phyloP scores from a whole-genome alignment of 2,888 invertebrate genomes.

The Pocota personata region DNA sequence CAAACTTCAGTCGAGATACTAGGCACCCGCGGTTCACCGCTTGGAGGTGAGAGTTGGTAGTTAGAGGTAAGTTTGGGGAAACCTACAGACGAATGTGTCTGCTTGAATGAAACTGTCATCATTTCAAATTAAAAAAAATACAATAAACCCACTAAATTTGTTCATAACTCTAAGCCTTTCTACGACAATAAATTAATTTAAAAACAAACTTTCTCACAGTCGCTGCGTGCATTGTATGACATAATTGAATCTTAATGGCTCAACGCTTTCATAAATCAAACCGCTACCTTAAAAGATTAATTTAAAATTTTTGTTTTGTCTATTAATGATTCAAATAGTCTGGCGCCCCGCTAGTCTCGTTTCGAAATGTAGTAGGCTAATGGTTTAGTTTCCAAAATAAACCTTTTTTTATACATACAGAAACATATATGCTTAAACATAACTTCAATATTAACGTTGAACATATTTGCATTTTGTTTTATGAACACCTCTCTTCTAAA shows the following conservation, averaged over 20 bases:
- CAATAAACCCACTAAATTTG: no score
- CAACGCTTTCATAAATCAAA: constrained; percentile 26
- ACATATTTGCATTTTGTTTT: not conserved
- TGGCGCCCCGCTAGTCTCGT: not conserved
- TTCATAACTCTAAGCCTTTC: no score
- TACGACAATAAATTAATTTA: no score
- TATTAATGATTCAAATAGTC: not conserved
- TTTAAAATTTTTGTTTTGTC: not conserved
- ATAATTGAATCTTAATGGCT: not conserved
- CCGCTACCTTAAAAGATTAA: not conserved
- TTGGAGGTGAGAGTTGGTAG: no score
- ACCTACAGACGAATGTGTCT: no score
- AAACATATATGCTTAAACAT: not conserved
- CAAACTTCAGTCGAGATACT: no score
- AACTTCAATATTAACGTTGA: not conserved
- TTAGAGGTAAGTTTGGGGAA: no score
- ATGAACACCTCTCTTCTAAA: not conserved
- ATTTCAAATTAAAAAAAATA: no score
- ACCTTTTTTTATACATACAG: no score
- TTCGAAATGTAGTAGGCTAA: not conserved
- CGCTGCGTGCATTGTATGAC: not conserved
- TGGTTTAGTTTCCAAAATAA: not conserved
- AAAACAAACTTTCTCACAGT: no score
- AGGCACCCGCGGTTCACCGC: no score
- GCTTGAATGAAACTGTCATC: no score